A percentile compares a stretch with the other conserved stretches of the same genome.
phyloP scores from a whole-genome alignment of 2,113 vertebrate species.

The Stegastes partitus region DNA sequence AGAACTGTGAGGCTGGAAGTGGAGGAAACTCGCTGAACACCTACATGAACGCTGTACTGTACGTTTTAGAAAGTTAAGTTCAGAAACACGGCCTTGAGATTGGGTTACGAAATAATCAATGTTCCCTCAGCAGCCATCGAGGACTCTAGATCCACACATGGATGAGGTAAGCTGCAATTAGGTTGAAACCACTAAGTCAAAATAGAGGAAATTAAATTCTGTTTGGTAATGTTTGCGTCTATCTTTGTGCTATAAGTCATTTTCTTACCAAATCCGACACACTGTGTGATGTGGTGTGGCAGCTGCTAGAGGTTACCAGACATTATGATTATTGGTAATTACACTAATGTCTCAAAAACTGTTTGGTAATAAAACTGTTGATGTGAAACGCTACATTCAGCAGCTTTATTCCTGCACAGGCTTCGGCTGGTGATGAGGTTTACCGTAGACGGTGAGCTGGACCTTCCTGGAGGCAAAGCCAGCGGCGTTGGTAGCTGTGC shows the following conservation, averaged over 20 bases:
- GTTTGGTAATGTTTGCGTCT: too few species aligned
- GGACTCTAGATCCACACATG: not conserved
- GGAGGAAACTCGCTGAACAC: too few species aligned
- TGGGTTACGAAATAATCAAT: not conserved
- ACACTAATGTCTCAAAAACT: not conserved
- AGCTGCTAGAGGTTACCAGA: too few species aligned
- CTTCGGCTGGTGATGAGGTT: conserved; percentile 8
- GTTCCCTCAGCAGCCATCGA: not conserved
- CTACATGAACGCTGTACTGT: too few species aligned
- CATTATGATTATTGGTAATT: not conserved
- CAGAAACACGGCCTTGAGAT: not conserved
- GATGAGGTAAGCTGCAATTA: not conserved
- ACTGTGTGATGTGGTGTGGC: too few species aligned
- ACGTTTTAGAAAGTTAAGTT: not conserved
- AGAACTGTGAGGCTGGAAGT: too few species aligned
- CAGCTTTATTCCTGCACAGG: not conserved
- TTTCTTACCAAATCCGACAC: too few species aligned
- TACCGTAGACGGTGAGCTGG: conserved; percentile 97
- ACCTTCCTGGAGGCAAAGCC: conserved; percentile 92
- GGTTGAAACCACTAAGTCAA: not conserved
- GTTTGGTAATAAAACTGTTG: not conserved
- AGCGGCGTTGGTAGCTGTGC: conserved; percentile 92
- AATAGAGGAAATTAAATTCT: too few species aligned
- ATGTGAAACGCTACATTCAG: not conserved
- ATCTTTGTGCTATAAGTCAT: too few species aligned